Base-by-base conservation (phyloP, 2,113 vertebrate genomes). In the Centropristis striata region DNA sequence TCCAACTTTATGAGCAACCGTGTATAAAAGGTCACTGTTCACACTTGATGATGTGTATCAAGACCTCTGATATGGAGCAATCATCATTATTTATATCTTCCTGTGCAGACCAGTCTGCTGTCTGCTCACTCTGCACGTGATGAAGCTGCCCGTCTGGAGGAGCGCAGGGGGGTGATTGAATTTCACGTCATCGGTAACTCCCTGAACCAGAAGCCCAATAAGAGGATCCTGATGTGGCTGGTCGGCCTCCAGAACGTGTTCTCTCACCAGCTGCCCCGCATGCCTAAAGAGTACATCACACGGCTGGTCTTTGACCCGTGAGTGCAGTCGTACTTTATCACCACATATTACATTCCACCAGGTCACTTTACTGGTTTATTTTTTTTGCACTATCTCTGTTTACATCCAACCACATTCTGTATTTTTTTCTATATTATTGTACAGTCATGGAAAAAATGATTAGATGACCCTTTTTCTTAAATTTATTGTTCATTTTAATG, bases 241-340 rank as follows among this genome's bases (percentile, higher is more conserved):
- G 97, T 99, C 3, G 98, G 98, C 60, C 94, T 99, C 36, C 98
- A 99, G 94, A 99, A 99, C 0, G 98, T 99, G 4, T 99, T 99
- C 91, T 99, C 98, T 27, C 98, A 99, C 86, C 98, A 99, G 91
- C 95, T 99, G 58, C 98, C 98, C 49, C 96, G 98, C 15, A 99
- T 99, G 98, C 98, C 98, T 0, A 99, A 99, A 83, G 98, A 99
- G 70, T 99, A 99, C 86, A 99, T 99, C 92, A 99, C 98, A 0
- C 95, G 98, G 65, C 96, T 99, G 13, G 98, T 99, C 80, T 99
- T 99, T 80, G 98, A 99, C 89, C 97, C 97, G 98, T 99, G 90
- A 93, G 98, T 96, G 50, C 2, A 7, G 42, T 39, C 7, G 0
- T 37, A 14, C 23, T 51, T 42, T 4, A 36, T 59, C 36, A 4